Base-by-base conservation (phyloP, 2,797 vertebrate genomes). In the Melopsittacus undulatus region DNA sequence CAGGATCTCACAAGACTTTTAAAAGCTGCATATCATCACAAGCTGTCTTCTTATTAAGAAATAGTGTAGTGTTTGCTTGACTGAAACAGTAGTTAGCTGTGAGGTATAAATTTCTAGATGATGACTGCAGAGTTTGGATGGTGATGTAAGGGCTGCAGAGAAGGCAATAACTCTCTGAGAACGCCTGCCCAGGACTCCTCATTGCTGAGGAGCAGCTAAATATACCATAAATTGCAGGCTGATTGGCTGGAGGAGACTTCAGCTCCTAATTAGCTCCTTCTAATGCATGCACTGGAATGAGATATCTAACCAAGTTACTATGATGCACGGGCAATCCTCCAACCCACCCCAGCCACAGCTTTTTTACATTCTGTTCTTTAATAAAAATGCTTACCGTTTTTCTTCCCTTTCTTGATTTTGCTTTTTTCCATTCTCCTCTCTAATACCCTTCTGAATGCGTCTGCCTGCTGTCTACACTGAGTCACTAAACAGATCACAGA, bases 91-190 rank as follows among this genome's bases (percentile, higher is more conserved):
- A 94, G 87, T 90, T 93, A 92, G 43, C 46, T 89, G 48, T 76
- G 76, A 96, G 87, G 80, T 81, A 83, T 96, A 92, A 80, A 93
- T 94, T 94, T 94, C 79, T 83, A 73, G 46, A 92, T 92, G 92
- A 92, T 91, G 87, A 94, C 82, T 94, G 69, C 52, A 81, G 62
- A 87, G 76, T 77, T 88, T 94, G 89, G 91, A 91, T 83, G 54
- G 36, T 95, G 90, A 97, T 92, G 72, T 90, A 93, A 96, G 87
- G 51, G 66, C 85, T 91, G 48, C 63, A 95, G 79, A 90, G 66
- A 83, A 92, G 64, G 83, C 84, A 95, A 54, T 91, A 94, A 90
- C 63, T 92, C 91, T 91, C 57, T 64, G 59, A 83, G 74, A 94
- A 83, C 56, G 82, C 83, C 79, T 92, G 62, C 67, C 83, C 80